phyloP scores from a whole-genome alignment of 1,140 invertebrate species.

The Zaprionus capensis region DNA sequence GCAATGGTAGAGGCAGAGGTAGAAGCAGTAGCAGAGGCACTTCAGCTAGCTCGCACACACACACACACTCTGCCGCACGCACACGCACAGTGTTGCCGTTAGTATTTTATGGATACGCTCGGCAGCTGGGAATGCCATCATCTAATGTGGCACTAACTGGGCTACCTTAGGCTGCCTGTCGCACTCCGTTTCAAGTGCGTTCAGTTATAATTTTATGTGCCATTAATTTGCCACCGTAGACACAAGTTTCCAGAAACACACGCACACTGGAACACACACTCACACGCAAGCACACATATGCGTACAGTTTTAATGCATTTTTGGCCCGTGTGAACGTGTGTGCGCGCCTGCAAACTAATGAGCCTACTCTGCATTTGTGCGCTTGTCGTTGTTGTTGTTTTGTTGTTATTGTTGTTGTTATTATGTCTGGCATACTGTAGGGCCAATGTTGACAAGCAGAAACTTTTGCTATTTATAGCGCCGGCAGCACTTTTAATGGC shows the following conservation, averaged over 20 bases:
- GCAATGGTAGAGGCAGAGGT: conserved; percentile 21
- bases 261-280: not conserved
- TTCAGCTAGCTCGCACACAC: not conserved
- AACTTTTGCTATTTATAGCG: conserved; percentile 51
- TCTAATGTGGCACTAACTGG: conserved; percentile 42
- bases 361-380: conserved; percentile 53
- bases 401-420: conserved; percentile 19
- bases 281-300: conserved; percentile 2
- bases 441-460: conserved; percentile 51
- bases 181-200: conserved; percentile 67
- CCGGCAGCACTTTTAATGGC: conserved; percentile 53
- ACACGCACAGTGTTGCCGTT: conserved; percentile 28
- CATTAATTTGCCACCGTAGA: conserved; percentile 74
- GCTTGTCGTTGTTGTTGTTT: conserved; percentile 8
- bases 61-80: conserved; percentile 4
- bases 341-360: conserved; percentile 57
- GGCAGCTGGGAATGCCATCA: conserved; percentile 64
- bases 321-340: conserved; percentile 13
- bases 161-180: conserved; percentile 24
- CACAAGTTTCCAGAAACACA: conserved; percentile 23
- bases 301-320: conserved; percentile 59
- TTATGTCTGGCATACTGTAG: conserved; percentile 27
- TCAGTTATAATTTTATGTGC: conserved; percentile 80
- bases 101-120: conserved; percentile 60
- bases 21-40: not conserved